Base-by-base conservation (phyloP, 2,888 invertebrate species). In the Plutella xylostella region DNA sequence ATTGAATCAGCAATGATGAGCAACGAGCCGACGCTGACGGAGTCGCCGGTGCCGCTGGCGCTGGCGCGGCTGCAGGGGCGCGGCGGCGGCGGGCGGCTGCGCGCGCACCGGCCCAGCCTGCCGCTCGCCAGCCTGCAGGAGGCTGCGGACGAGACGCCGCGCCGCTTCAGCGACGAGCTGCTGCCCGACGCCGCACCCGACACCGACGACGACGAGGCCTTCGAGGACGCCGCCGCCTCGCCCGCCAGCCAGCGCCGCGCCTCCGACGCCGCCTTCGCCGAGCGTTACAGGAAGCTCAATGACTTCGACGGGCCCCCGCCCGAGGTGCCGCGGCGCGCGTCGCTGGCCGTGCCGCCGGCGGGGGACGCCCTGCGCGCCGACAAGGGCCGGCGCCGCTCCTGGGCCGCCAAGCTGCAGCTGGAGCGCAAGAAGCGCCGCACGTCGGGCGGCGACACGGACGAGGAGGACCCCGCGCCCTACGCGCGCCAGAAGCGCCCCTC, bases 401-500 rank as follows among this genome's bases (percentile, higher is more conserved):
- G 89, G 89, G 88, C 83, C 42, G 83, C 76, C 19, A 72, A 77
- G 45, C 68, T 85, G 54, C 85, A 82, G 63, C 72, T 83, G 54
- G 85, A 86, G 57, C 79, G 85, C 50, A 80, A 82, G 57, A 82
- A 85, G 60, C 67, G 88, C 46, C 76, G 87, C 55, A 88, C 87
- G 63, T 87, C 86, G 4, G 65, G 85, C 11, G 68, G 71, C 50
- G 68, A 70, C 57, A 76, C 79, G 51, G 76, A 77, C 18, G 82
- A 85, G 41, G 80, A 76, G 9, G 80, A 80, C 49, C 65, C 65
- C 55, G 83, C 68, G 54, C 70, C 58, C 50, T 87, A 84, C 61
- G 77, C 83, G 31, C 78, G 90, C 21, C 89, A 92, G 69, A 93
- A 93, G 68, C 85, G 93, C 50, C 90, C 90, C 31, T 93, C 93